Percentiles rank a stretch among this genome's conserved stretches.
Conservation (phyloP, 2,113 vertebrate genomes). For the Pogona vitticeps region DNA sequence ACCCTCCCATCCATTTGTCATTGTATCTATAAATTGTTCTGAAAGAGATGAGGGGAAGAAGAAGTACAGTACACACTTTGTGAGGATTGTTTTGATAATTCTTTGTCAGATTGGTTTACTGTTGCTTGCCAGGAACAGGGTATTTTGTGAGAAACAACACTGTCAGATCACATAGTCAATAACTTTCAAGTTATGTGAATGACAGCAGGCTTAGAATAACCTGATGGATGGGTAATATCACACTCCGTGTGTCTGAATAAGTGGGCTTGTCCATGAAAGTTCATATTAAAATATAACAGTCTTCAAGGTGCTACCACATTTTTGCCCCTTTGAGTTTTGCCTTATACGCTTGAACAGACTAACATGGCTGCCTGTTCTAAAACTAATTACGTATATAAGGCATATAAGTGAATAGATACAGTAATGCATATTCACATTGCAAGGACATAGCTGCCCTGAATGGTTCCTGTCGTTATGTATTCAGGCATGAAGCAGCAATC, state of each 20-base stretch:
- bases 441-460: not conserved
- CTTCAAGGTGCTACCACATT: too few relatives aligned
- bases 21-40: not conserved
- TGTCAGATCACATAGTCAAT: not conserved
- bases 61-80: too few relatives aligned
- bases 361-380: too few relatives aligned
- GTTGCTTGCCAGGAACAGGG: not conserved
- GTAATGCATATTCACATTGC: not conserved
- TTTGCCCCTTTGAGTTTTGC: too few relatives aligned
- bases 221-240: not conserved
- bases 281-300: too few relatives aligned
- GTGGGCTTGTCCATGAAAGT: too few relatives aligned
- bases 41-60: not conserved
- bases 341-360: too few relatives aligned
- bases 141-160: not conserved
- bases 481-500: not conserved
- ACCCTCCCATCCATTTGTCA: not conserved
- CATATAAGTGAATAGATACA: not conserved
- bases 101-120: not conserved
- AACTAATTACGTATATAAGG: not conserved
- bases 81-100: not conserved
- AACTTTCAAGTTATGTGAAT: not conserved
- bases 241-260: too few relatives aligned
- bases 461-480: not conserved
- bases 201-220: not conserved